Base-by-base conservation (phyloP, 2,113 vertebrate species). In the Camelus bactrianus region DNA sequence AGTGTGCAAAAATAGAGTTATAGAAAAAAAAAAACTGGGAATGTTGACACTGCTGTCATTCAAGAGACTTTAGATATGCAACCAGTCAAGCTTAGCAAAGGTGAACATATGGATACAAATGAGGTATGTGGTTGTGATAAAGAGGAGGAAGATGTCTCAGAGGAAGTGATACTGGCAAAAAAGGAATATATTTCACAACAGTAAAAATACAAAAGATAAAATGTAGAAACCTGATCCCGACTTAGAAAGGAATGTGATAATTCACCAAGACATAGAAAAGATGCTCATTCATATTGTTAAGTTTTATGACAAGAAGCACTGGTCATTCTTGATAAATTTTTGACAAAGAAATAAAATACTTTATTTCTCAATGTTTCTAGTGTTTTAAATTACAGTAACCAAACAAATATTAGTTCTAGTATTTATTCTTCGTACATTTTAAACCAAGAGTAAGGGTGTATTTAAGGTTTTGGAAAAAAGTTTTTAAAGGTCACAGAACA, bases 321-420 rank as follows among this genome's bases (percentile, higher is more conserved):
- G 3, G 42, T 90, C 70, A 72, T 6, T 28, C 80, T 64, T 62
- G 38, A 13, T 50, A 73, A 56, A 15, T 48, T 82, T 75, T 85
- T 91, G 73, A 91, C 48, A 64, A 94, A 94, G 35, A 69, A 96
- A 86, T 52, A 65, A 67, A 97, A 75, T 8, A 95, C 26, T 80
- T 58, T 35, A 76, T 46, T 75, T 85, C 30, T 85, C 35, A 76
- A 42, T 12, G 15, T 81, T 86, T 86, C 82, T 73, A 90, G n/a
- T 42, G 16, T 58, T 88, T 83, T 88, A 89, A 67, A 86, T 67
- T 84, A 52, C 5, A 83, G 52, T 28, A 0, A 62, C 32, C 62
- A 88, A 28, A 16, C 88, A 93, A 89, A 60, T 19, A 81, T 28
- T 69, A 62, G 2, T 70, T 85, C 91, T 79, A 92, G 14, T 32